phyloP scores from a whole-genome alignment of 1,140 invertebrate genomes.

The Drosophila santomea region DNA sequence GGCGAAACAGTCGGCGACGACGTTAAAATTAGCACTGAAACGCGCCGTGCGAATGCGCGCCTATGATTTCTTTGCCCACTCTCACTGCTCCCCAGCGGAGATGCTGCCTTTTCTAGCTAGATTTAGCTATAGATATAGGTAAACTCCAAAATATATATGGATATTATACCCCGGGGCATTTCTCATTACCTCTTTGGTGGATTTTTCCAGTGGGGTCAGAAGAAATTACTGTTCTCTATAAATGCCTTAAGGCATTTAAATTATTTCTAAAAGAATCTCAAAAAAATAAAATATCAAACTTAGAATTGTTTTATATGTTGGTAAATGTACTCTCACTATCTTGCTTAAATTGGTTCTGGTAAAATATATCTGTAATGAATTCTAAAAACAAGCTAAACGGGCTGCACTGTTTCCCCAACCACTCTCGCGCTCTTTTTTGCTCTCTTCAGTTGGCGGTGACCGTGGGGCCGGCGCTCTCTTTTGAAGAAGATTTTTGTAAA shows the following conservation, averaged over 20 bases:
- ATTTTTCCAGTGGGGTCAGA: too few relatives aligned
- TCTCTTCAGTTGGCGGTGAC: slow-evolving; percentile 17
- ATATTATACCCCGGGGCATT: too few relatives aligned
- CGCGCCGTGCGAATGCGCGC: slow-evolving; percentile 62
- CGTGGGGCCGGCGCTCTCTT: slow-evolving; percentile 45
- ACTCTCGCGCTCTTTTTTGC: slow-evolving; percentile 1
- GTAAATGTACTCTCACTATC: not conserved
- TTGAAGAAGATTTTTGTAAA: slow-evolving; percentile 67
- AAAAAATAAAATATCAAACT: too few relatives aligned
- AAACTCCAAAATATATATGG: too few relatives aligned
- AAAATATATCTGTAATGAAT: not conserved
- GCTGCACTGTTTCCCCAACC: slow-evolving; percentile 22
- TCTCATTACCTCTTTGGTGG: too few relatives aligned
- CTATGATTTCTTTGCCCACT: slow-evolving; percentile 64
- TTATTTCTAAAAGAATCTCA: too few relatives aligned
- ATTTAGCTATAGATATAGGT: not conserved
- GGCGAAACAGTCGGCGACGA: slow-evolving; percentile 70
- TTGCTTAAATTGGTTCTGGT: not conserved
- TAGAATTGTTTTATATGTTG: too few relatives aligned
- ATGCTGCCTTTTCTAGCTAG: not conserved
- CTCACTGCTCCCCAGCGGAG: slow-evolving; percentile 23
- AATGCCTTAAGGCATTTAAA: too few relatives aligned
- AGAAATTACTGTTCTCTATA: too few relatives aligned
- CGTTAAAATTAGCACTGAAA: slow-evolving; percentile 80
- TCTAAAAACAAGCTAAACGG: slow-evolving; percentile 9